Evolutionary conservation across 2,888 invertebrate species (phyloP).

Genomic region (Drosophila multiciliata): DNA sequence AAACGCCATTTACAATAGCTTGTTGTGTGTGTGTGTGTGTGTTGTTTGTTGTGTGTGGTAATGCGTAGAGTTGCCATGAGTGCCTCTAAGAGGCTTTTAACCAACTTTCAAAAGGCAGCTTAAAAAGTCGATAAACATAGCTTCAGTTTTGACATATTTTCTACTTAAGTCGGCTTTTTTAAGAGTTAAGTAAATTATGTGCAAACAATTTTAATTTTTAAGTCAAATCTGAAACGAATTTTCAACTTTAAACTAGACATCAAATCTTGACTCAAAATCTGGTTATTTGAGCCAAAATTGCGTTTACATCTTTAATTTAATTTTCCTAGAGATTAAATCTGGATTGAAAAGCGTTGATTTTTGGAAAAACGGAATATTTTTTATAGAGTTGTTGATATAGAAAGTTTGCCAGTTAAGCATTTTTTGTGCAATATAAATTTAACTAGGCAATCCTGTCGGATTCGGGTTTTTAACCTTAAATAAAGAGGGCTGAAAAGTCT

Average conservation of each 20-base stretch:
- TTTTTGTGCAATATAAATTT: neutral
- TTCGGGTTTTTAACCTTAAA: too few species aligned
- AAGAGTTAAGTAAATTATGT: neutral
- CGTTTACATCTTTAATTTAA: fast-evolving
- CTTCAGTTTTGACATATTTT: constrained; percentile 1
- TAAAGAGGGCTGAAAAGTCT: too few species aligned
- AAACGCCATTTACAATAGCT: constrained; percentile 35
- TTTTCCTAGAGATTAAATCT: too few species aligned
- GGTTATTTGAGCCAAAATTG: too few species aligned
- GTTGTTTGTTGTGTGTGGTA: constrained; percentile 44
- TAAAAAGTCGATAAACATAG: neutral
- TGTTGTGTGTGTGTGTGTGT: constrained; percentile 4
- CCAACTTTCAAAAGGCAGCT: constrained; percentile 3
- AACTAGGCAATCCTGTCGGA: neutral
- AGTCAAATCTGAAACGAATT: neutral
- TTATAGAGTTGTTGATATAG: too few species aligned
- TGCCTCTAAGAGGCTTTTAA: constrained; percentile 3
- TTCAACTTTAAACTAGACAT: too few species aligned
- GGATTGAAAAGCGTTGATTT: too few species aligned
- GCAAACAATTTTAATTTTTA: neutral
- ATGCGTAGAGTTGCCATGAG: constrained; percentile 1
- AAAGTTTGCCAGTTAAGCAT: too few species aligned
- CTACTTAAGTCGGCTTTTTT: neutral
- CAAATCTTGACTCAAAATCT: too few species aligned
- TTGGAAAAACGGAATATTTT: too few species aligned